These are phyloP conservation scores for Brachionus asplanchnoidis DNA, from an alignment of 1,140 invertebrate genomes.

Conservation along the genomic window DNA sequence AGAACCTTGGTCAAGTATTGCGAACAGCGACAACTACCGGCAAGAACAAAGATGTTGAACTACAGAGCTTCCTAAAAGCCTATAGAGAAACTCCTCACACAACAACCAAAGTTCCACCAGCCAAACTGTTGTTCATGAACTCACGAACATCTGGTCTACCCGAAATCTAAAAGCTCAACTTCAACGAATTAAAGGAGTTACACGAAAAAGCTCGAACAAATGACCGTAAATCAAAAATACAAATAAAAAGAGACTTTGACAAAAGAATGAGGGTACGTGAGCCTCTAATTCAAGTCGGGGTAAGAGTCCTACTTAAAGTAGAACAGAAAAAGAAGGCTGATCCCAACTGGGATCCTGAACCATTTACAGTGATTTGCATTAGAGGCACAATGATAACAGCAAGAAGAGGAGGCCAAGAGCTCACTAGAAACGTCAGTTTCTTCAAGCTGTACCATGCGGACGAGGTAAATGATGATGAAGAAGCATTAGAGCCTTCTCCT, in stretches of 20 bases:
- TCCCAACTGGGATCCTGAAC: background rate
- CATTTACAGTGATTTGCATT: background rate
- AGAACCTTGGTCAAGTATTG: conserved; percentile 9
- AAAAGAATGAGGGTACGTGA: background rate
- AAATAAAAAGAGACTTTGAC: too few species aligned
- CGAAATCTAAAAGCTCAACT: background rate
- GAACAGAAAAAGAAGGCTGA: background rate
- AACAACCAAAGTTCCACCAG: background rate
- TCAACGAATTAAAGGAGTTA: background rate
- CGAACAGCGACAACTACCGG: background rate
- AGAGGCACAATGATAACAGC: background rate
- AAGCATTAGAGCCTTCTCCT: too few species aligned
- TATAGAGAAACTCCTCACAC: background rate
- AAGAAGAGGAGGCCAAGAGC: too few species aligned
- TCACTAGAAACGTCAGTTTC: background rate
- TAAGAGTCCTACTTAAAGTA: background rate
- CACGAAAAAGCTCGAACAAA: background rate
- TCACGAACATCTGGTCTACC: background rate
- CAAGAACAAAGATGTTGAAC: background rate
- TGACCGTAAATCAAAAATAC: background rate
- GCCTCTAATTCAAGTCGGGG: background rate
- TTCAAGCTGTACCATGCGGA: conserved; percentile 1
- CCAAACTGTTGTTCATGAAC: background rate
- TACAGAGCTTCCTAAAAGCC: background rate
- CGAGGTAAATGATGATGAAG: too few species aligned